phyloP scores from a whole-genome alignment of 2,888 invertebrate species.

The Hypsopygia costalis region DNA sequence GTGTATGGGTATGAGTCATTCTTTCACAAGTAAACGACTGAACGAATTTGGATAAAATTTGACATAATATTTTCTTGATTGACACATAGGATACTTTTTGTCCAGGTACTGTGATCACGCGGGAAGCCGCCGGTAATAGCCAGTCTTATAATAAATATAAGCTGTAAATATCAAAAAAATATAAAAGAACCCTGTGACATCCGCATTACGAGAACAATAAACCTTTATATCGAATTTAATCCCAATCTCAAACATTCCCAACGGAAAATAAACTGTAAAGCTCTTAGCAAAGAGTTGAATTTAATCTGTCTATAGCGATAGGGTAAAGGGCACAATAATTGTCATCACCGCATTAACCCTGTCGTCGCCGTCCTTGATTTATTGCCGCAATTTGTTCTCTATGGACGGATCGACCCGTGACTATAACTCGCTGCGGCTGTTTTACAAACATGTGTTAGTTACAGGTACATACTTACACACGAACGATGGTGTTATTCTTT shows the following conservation, averaged over 20 bases:
- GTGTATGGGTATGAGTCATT: too few relatives aligned
- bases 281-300: constrained; percentile 13
- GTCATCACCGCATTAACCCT: constrained; percentile 60
- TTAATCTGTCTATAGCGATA: constrained; percentile 15
- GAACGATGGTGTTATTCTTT: constrained; percentile 16
- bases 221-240: constrained; percentile 22
- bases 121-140: too few relatives aligned
- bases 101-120: too few relatives aligned
- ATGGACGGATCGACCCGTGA: constrained; percentile 26
- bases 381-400: constrained; percentile 52
- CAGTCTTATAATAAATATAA: background rate
- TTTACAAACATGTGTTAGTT: constrained; percentile 39
- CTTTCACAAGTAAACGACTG: too few relatives aligned
- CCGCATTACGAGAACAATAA: constrained; percentile 47
- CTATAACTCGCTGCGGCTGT: constrained; percentile 29
- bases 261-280: constrained; percentile 1
- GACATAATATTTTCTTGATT: too few relatives aligned
- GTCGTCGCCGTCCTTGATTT: constrained; percentile 68
- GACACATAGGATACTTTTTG: too few relatives aligned
- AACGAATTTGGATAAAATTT: too few relatives aligned
- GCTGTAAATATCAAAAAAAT: background rate
- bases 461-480: constrained; percentile 23
- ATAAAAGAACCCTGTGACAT: constrained; percentile 29
- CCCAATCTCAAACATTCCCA: constrained; percentile 4
- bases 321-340: constrained; percentile 51